Base-by-base conservation (phyloP, 2,888 invertebrate genomes). In the Anoplius nigerrimus region DNA sequence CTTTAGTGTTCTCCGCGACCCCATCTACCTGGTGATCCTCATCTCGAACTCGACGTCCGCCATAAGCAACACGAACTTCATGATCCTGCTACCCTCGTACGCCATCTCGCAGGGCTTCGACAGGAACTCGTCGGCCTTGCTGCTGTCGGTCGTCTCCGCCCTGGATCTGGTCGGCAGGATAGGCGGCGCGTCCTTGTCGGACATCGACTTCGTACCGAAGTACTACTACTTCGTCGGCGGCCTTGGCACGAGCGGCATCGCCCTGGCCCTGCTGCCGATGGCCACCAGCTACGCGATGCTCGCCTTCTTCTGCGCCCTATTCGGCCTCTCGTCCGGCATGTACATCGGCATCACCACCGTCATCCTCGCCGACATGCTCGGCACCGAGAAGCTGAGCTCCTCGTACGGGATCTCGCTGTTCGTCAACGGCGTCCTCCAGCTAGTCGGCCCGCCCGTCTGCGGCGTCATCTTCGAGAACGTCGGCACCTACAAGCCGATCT, bases 261-360 rank as follows among this genome's bases (percentile, higher is more conserved):
- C 95, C 48, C 88, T 96, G 59, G 91, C 94, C 0, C 82, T 94
- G 48, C 89, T 96, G 74, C 96, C 96, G 0, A 89, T 94, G 72
- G 92, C 93, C 16, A 85, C 89, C 0, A 91, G 91, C 57, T 96
- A 95, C 85, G 86, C 89, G 0, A 91, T 91, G 66, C 91, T 95
- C 0, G 92, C 93, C 60, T 91, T 91, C 34, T 93, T 93, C 83
- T 96, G 95, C 85, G 93, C 93, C 0, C 85, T 94, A 0, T 96
- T 96, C 84, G 96, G 96, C 0, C 89, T 96, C 15, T 94, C 95
- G 0, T 95, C 96, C 0, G 96, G 96, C 5, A 92, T 94, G 21
- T 96, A 96, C 85, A 95, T 95, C 0, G 96, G 96, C 0, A 94
- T 96, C n/a, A 95, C 95, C 0, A 95, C 96, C 0, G 93, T 96